phyloP scores from a whole-genome alignment of 2,113 vertebrate genomes.

The Scomber colias region DNA sequence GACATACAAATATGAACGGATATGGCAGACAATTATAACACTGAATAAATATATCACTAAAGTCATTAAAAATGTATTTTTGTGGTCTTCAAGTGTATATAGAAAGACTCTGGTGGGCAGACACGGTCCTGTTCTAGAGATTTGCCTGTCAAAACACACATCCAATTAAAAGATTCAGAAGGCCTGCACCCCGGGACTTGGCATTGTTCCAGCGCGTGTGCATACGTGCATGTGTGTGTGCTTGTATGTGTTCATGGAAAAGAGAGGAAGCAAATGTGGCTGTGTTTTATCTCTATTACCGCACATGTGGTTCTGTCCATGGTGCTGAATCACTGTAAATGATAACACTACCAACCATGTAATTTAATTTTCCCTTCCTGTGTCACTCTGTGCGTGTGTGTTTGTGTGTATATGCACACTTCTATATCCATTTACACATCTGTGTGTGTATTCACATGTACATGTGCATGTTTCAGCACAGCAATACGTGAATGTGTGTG shows the following conservation, averaged over 20 bases:
- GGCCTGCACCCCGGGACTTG: constrained; percentile 61
- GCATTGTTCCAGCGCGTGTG: constrained; percentile 26
- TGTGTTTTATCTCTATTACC: constrained; percentile 71
- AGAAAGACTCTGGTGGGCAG: constrained; percentile 60
- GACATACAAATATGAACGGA: background rate
- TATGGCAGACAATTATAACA: constrained; percentile 52
- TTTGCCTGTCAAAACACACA: constrained; percentile 75
- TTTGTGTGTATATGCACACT: background rate
- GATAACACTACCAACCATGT: constrained; percentile 62
- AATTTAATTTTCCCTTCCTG: constrained; percentile 46
- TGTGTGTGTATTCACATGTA: constrained; percentile 10
- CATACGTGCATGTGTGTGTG: constrained; percentile 7
- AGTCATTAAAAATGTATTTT: constrained; percentile 60
- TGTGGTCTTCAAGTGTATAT: constrained; percentile 32
- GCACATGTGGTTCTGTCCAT: constrained; percentile 62
- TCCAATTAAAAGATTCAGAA: constrained; percentile 75
- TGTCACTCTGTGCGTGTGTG: background rate
- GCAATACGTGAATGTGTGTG: background rate
- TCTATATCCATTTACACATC: constrained; percentile 14
- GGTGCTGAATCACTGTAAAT: constrained; percentile 59
- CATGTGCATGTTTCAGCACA: background rate
- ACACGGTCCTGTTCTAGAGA: constrained; percentile 66
- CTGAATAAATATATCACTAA: constrained; percentile 37
- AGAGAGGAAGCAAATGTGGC: constrained; percentile 32
- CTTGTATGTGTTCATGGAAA: constrained; percentile 16